Evolutionary conservation across 1,140 invertebrate genomes (phyloP), one percentile per base, ranked within the genome.

Genomic region (Epicauta chinensis): DNA sequence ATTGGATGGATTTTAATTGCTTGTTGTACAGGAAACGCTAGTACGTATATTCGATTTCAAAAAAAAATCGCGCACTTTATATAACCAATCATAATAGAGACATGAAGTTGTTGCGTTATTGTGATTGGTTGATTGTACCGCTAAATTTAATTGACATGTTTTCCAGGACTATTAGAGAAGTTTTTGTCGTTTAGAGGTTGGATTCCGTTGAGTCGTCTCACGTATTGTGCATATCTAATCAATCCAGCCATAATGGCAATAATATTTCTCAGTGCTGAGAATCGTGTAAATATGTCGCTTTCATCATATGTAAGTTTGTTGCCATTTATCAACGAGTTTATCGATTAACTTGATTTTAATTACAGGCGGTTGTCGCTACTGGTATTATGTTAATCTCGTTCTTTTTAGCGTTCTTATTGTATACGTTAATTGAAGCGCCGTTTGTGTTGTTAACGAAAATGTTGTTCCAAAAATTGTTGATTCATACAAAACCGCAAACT

Each of bases 191-290:
- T 68, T 39, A 66, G 53, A 54, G 55, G 57, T 1, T 78, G 70
- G 69, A 49, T 77, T 29, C 77, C 76, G 13, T 42, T 78, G 2
- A 74, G 74, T 41, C 71, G 69, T 61, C 53, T 77, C 30, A 74
- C 75, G 0, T 77, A 72, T 38, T 71, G 72, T 41, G 70, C 69
- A 32, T 78, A 77, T 62, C 63, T 78, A 1, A n/a, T 77, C 10
- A 77, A 77, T 64, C 76, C 77, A 5, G 41, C 61, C 0, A 42
- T 52, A 5, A 53, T 51, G 15, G 54, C 59, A 35, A 41, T 60
- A 16, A 53, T 44, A 4, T 52, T 54, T 11, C 61, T 62, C 16
- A 51, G 31, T 30, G 15, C 48, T 35, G 50, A 54, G 29, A 46
- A 54, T 36, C n/a, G n/a, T 44, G 55, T 7, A 59, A 59, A 6